phyloP scores from a whole-genome alignment of 2,888 invertebrate species.

The Lasioglossum marginatum region DNA sequence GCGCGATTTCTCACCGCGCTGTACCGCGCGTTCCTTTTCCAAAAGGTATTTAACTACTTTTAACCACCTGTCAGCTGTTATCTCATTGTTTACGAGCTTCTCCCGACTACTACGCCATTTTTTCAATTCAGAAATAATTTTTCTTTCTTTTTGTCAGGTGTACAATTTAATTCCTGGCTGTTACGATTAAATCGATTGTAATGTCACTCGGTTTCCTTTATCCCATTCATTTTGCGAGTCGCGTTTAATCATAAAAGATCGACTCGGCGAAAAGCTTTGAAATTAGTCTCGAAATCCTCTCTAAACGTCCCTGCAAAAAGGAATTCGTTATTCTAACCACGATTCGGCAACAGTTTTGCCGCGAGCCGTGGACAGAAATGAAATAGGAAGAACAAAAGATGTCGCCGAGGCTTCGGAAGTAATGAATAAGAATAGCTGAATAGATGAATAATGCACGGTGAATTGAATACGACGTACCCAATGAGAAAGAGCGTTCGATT shows the following conservation, averaged over 20 bases:
- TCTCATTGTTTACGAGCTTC: not conserved
- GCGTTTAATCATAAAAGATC: not conserved
- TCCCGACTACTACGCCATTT: rapidly evolving
- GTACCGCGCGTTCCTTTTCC: not conserved
- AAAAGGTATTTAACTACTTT: not conserved
- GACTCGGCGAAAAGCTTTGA: not conserved
- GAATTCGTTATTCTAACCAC: conserved; percentile 42
- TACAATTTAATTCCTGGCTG: not conserved
- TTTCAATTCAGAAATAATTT: not conserved
- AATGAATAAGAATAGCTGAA: conserved; percentile 30
- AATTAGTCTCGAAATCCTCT: not conserved
- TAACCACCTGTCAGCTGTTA: not conserved
- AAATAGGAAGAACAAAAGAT: not conserved
- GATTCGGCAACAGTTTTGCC: not conserved
- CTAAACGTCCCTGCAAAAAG: conserved; percentile 26
- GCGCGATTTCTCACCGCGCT: not conserved
- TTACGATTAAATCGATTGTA: too few relatives aligned
- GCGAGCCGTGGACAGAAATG: not conserved
- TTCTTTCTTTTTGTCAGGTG: not conserved
- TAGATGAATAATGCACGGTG: conserved; percentile 41
- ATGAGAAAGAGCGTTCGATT: conserved; percentile 25
- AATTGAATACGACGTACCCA: not conserved
- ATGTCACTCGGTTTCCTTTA: not conserved
- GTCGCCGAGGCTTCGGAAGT: not conserved
- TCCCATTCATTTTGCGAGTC: not conserved